Evolutionary conservation across 2,797 vertebrate genomes (phyloP), one percentile per base, ranked within the genome.

Genomic region (Mormyrops attenuatus): DNA sequence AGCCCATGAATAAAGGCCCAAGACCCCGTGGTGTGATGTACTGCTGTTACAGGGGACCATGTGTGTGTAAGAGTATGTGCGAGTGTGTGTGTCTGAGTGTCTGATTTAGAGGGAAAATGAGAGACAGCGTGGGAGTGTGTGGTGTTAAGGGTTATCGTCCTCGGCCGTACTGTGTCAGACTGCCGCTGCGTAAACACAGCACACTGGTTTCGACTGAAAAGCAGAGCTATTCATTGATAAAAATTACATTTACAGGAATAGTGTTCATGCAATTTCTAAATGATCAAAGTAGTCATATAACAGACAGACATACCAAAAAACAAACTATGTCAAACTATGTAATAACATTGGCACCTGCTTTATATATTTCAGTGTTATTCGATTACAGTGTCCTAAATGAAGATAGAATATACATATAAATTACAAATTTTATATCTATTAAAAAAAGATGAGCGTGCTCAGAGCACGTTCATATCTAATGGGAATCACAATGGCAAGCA

Each of bases 341-440:
- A 80, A 80, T 15, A 15, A 85, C 84, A 85, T 11, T 15, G n/a
- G 49, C 26, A 50, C n/a, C n/a, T 85, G 17, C n/a, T 53, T 85
- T 49, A 85, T 73, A 85, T 85, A 22, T 66, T 17, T 73, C 53
- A 85, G 52, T 9, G 22, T 89, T 34, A 50, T 89, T 73, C 26
- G 55, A 89, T 86, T 50, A 86, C n/a, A n/a, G 44, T 55, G 38
- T n/a, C 22, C 13, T 53, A n/a, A 55, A 55, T 73, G 77, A 57
- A 85, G 26, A 80, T 89, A 34, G 57, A 85, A 85, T 85, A 85
- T 89, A 85, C 30, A 11, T 63, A 44, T 85, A 84, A 89, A 84
- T 84, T 49, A 84, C 53, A 55, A 55, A 85, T 85, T 38, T 55
- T 57, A 63, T 22, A 60, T 85, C 38, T 85, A 89, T 89, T 85